These are phyloP conservation scores for Odontamblyopus rebecca DNA, from an alignment of 2,797 vertebrate genomes.

Conservation along the genomic window DNA sequence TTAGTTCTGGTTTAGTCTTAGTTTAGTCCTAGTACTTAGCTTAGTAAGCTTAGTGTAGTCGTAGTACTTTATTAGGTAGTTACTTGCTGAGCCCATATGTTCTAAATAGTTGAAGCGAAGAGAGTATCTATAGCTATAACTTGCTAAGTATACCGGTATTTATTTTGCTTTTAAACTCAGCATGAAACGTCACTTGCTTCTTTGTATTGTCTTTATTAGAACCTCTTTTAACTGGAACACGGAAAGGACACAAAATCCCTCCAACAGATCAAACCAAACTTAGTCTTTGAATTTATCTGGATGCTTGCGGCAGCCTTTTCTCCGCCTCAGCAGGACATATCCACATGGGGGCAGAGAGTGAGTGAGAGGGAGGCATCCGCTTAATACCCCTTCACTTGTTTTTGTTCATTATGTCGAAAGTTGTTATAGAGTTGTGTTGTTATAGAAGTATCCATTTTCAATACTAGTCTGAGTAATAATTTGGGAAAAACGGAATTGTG, in stretches of 20 bases:
- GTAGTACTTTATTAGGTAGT: not conserved
- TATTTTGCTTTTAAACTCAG: slow-evolving; percentile 25
- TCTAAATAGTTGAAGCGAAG: not conserved
- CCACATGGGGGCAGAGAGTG: slow-evolving; percentile 16
- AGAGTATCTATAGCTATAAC: not conserved
- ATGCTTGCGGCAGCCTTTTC: slow-evolving; percentile 32
- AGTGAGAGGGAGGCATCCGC: slow-evolving; percentile 6
- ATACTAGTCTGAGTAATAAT: no score
- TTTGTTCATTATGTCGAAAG: not conserved
- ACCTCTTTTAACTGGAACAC: slow-evolving; percentile 18
- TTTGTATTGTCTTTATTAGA: slow-evolving; percentile 10
- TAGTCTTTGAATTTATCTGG: slow-evolving; percentile 22
- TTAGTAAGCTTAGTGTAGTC: no score
- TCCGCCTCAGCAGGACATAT: slow-evolving; percentile 28
- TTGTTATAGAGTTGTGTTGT: not conserved
- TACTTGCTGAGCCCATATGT: not conserved
- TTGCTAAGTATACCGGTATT: slow-evolving; percentile 13
- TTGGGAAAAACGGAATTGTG: no score
- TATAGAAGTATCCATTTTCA: no score
- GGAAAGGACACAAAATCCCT: slow-evolving; percentile 26
- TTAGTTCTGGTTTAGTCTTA: not conserved
- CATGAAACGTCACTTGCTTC: not conserved
- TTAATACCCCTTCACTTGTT: not conserved
- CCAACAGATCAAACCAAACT: slow-evolving; percentile 41
- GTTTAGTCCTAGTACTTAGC: not conserved